Evolutionary conservation across 2,888 invertebrate genomes (phyloP).

Genomic region (Odontomyia ornata): DNA sequence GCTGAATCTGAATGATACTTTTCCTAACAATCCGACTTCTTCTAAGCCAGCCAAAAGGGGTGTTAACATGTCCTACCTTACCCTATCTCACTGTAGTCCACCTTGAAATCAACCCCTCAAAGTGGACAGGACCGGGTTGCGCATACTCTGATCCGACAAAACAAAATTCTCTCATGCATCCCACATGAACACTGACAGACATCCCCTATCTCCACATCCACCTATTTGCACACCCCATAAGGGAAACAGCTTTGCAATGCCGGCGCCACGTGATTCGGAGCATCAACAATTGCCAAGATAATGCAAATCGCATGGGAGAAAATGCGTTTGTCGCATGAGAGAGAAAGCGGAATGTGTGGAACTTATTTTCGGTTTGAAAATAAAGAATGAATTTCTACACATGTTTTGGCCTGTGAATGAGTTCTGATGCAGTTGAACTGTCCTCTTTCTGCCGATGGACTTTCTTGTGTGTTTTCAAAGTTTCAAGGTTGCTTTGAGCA

Average conservation of each 20-base stretch:
- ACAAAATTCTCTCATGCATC: neutral
- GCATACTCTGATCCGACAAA: neutral
- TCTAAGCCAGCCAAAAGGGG: neutral
- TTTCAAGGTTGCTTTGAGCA: too few relatives aligned
- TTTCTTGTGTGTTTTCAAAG: too few relatives aligned
- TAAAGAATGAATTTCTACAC: neutral
- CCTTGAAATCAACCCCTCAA: neutral
- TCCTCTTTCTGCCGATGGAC: too few relatives aligned
- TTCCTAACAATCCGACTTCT: slow-evolving; percentile 17
- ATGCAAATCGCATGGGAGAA: slow-evolving; percentile 10
- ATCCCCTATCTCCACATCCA: neutral
- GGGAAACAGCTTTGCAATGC: slow-evolving; percentile 15
- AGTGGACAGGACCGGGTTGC: neutral
- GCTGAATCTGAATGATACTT: slow-evolving; percentile 5
- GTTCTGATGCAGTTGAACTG: too few relatives aligned
- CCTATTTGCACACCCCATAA: neutral
- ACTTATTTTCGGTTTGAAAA: neutral
- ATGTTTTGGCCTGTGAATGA: too few relatives aligned
- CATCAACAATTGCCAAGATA: slow-evolving; percentile 13
- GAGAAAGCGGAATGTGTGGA: neutral
- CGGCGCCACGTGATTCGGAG: slow-evolving; percentile 33
- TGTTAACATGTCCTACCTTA: neutral
- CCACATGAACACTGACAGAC: neutral
- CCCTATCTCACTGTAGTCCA: neutral
- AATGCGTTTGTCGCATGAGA: neutral